phyloP scores from a whole-genome alignment of 2,888 invertebrate species.

The Julus scandinavius region DNA sequence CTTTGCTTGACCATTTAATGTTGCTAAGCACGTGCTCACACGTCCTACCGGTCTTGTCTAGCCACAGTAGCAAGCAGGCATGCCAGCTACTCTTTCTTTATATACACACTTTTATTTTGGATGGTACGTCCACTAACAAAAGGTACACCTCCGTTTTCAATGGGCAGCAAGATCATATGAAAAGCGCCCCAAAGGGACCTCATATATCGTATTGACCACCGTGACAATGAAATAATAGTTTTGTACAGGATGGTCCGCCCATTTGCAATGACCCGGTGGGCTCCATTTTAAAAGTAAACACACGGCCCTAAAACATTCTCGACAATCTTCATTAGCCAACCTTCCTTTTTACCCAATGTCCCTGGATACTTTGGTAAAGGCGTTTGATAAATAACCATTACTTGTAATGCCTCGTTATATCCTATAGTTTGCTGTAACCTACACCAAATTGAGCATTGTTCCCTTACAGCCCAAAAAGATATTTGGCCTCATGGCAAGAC shows the following conservation, averaged over 20 bases:
- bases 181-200: not conserved
- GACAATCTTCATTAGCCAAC: not conserved
- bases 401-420: not conserved
- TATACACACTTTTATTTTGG: not conserved
- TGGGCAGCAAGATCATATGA: not conserved
- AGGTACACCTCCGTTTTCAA: not conserved
- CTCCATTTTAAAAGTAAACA: not conserved
- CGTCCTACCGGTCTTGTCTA: slow-evolving; percentile 50
- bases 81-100: not conserved
- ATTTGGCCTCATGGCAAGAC: no score
- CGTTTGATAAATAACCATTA: not conserved
- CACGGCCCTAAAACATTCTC: not conserved
- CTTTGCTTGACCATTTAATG: slow-evolving; percentile 48
- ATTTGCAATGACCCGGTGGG: not conserved
- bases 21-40: slow-evolving; percentile 50
- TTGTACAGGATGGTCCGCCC: not conserved
- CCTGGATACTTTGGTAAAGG: not conserved
- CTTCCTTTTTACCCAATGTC: not conserved
- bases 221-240: not conserved
- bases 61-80: not conserved
- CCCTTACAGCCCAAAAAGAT: no score
- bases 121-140: slow-evolving; percentile 20
- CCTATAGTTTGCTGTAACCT: no score
- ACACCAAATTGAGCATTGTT: no score
- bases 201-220: not conserved